Evolutionary conservation across 2,888 invertebrate species (phyloP), one percentile per base, ranked within the genome.

Genomic region (Vesta saturnalis): DNA sequence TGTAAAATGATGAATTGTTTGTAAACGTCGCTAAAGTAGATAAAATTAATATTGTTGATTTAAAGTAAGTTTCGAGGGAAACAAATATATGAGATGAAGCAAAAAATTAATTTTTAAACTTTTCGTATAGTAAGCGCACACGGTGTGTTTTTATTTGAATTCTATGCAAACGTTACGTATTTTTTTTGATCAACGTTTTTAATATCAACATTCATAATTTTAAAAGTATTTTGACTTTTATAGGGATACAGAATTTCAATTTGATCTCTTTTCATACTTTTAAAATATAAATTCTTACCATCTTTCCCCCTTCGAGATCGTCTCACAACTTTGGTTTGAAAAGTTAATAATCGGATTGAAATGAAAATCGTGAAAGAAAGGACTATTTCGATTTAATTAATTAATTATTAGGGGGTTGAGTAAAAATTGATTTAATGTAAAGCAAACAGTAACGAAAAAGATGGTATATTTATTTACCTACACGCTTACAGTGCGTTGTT

Each of bases 401-500:
- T 67, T 49, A n/a, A 16, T 67, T 67, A 58, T 60, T 62, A 68
- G 21, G 68, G 64, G 49, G 63, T 68, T 64, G 47, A 54, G 61
- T 62, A 63, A 67, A 62, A 63, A 67, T 63, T 62, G 67, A 60
- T 63, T 54, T 19, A 65, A 66, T 67, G 60, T 46, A 67, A 67
- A 67, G 63, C 57, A 68, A 68, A 68, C 68, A 14, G 22, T 47
- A 47, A 60, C 64, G 60, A 64, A 47, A 39, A 67, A 62, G 62
- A 62, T 67, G n/a, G n/a, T n/a, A 23, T 23, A 23, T 23, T 23
- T 23, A 68, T 68, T 68, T 68, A 68, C 62, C 59, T 46, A 60
- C 56, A 69, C 56, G 46, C 64, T 23, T 39, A 47, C 67, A 67
- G 55, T 67, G 18, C 55, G 70, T 71, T 83, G 82, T 83, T 83